Evolutionary conservation across 2,888 invertebrate genomes (phyloP), one percentile per base, ranked within the genome.

Genomic region (Ichneumoninae sp.): DNA sequence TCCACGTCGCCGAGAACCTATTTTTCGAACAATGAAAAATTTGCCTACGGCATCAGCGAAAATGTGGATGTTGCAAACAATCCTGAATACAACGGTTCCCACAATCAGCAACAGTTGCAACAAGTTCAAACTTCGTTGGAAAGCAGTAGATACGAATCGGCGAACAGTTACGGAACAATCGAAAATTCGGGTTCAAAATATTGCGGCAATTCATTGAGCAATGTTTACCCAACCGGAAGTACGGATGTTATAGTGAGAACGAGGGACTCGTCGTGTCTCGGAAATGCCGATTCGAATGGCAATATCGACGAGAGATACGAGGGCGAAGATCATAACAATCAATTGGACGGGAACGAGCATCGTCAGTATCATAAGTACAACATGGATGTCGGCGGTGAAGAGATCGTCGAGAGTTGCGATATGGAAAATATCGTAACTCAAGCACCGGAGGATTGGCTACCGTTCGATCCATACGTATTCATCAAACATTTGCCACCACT

Each of bases 401-500:
- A 94, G 87, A 92, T 93, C 74, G 94, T 93, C 52, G 94, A 93
- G 80, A 90, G 88, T 83, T 90, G 89, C 63, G 93, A 92, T 82
- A 93, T 93, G 87, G 93, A 92, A 26, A 93, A 92, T 75, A 93
- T 94, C 92, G 93, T 93, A 60, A 90, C 92, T n/a, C 93, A 93
- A 77, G 93, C 93, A 13, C 95, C 95, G 71, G 96, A 96, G 84
- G 96, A 96, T 83, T 96, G 96, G 94, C 97, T 98, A 88, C 96
- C 97, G 0, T 98, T 98, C 91, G 98, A 98, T 94, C 98, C 98
- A 0, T 98, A 98, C 89, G 95, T 97, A 81, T 98, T 99, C 93
- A 98, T 99, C 86, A 98, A 98, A 93, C 98, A 97, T 94, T 95
- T 99, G 89, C 97, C 97, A 44, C 97, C 97, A 10, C 94, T 97